Evolutionary conservation across 2,797 vertebrate genomes (phyloP), one percentile per base, ranked within the genome.

Genomic region (Lagorchestes hirsutus): DNA sequence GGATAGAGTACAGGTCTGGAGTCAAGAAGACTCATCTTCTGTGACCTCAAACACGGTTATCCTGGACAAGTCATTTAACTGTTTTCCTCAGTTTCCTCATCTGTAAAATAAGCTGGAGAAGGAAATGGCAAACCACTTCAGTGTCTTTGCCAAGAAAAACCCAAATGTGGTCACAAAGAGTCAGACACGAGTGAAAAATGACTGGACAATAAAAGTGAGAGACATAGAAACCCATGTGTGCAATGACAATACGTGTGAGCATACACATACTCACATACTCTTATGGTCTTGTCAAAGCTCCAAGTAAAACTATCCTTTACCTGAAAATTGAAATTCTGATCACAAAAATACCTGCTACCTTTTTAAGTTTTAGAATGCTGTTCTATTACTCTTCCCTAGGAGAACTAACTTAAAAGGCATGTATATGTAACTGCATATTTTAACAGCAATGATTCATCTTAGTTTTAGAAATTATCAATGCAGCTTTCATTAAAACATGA

Each of bases 401-500:
- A 55, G 92, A 95, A 96, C 8, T 59, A 50, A 74, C 59, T 90
- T n/a, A 54, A 34, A 34, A 54, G 74, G 22, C 90, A 55, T 54
- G 34, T n/a, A 34, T 34, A 91, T 92, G 59, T 31, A 93, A 58
- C 40, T 93, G 54, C 3, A 90, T 28, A 92, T 4, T 94, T 97
- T 34, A 93, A 94, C 10, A 97, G n/a, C 34, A 24, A 93, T 52
- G 29, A 57, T 54, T 46, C 58, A 87, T 92, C 91, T 31, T 31
- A 54, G 54, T 29, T 54, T 91, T 52, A 92, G 93, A 82, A 92
- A 62, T 93, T 93, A 95, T 13, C 46, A 93, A 0, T 82, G 90
- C n/a, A 67, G 90, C 31, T 96, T 96, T 94, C 92, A 95, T 95
- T 95, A 94, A 96, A 94, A 96, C 59, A 96, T 62, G 87, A 93